Percentiles rank a stretch among this genome's conserved stretches.
Evolutionary conservation across 2,113 vertebrate species (phyloP).

Genomic region (Sylvia atricapilla): DNA sequence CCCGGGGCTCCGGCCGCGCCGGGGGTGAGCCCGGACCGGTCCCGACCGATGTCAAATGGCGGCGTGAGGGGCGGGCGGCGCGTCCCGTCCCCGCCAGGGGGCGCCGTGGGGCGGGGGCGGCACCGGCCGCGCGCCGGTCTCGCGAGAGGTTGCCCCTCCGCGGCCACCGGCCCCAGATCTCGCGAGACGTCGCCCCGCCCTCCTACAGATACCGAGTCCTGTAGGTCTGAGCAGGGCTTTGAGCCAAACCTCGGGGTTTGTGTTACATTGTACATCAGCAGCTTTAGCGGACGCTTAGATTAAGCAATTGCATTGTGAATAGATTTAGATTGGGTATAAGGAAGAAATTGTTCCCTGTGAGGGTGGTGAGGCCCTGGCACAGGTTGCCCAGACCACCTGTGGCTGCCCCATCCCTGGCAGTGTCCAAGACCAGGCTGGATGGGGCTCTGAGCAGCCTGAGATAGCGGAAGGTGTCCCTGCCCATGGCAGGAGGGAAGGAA

Average conservation of each 20-base stretch:
- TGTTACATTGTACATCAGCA: accelerated
- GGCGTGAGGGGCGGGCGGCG: neutral
- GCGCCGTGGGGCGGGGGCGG: neutral
- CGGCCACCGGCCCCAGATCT: neutral
- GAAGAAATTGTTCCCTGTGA: neutral
- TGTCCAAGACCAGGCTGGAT: neutral
- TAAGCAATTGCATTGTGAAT: no score
- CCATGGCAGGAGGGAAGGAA: no score
- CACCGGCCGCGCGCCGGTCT: neutral
- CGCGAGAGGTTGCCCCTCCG: neutral
- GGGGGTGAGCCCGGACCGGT: neutral
- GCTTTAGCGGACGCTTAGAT: neutral
- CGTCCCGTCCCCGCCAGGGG: neutral
- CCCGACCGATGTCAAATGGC: neutral
- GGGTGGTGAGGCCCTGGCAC: neutral
- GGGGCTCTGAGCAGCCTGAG: accelerated
- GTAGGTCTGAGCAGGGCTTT: accelerated
- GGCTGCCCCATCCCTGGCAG: neutral
- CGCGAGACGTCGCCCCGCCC: neutral
- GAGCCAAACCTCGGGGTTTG: neutral
- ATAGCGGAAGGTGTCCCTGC: neutral
- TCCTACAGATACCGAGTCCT: accelerated
- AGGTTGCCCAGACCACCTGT: neutral
- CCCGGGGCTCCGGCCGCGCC: neutral
- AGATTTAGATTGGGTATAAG: neutral